Evolutionary conservation across 2,113 vertebrate species (phyloP).

Genomic region (Aramus guarauna): DNA sequence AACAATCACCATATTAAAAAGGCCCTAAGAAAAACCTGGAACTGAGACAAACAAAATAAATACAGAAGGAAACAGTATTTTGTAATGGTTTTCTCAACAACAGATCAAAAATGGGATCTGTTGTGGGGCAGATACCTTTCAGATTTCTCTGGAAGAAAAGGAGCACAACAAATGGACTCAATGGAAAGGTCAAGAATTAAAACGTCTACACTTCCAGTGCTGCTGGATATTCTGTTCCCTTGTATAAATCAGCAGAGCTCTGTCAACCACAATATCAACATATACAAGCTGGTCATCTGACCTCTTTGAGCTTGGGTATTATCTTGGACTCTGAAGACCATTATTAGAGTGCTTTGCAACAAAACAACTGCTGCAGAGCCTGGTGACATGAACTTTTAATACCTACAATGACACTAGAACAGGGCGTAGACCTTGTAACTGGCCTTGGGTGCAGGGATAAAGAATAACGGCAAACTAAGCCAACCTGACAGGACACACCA

Average conservation of each 20-base stretch:
- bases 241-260: neutral
- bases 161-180: neutral
- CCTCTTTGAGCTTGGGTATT: neutral
- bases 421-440: neutral
- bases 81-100: neutral
- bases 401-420: neutral
- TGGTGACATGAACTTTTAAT: neutral
- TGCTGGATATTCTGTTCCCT: neutral
- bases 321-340: neutral
- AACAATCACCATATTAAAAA: neutral
- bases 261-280: neutral
- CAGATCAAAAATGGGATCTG: neutral
- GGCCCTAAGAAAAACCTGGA: neutral
- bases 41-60: neutral
- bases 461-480: neutral
- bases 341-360: neutral
- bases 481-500: neutral
- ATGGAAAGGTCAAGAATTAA: neutral
- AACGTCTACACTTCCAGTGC: neutral
- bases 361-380: neutral
- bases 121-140: neutral
- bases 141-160: neutral
- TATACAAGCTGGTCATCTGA: neutral
- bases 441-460: neutral
- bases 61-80: neutral